Evolutionary conservation across 2,888 invertebrate genomes (phyloP), one percentile per base, ranked within the genome.

Genomic region (Parascotia fuliginaria): DNA sequence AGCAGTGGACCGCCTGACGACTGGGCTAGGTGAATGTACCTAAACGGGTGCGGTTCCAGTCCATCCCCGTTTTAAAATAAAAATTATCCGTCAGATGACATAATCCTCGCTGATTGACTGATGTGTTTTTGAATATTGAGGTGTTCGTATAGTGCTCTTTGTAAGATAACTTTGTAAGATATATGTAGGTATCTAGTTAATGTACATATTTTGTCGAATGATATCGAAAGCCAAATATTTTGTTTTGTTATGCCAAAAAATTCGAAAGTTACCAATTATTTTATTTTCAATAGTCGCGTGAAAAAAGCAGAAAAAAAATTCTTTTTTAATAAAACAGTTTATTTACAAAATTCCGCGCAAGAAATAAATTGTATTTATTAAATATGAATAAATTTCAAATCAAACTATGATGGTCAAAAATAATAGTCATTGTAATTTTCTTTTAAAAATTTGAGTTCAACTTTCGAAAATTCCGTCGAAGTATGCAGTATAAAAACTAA

Each of bases 11-110:
- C 93, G 46, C 89, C 93, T 12, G 94, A 94, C 50, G 94, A 94
- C 75, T 94, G 94, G 94, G 92, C 92, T 70, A 95, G 95, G 92
- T 95, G 94, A 94, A 94, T 85, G 83, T 89, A 79, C 48, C 79
- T 83, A 24, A 74, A 73, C 81, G 86, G 85, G 81, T 81, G 77
- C 71, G 80, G 81, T 49, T 76, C 81, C 43, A 79, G 74, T 73
- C 78, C 79, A 54, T 73, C 77, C 75, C 77, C 78, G 69, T 85
- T 79, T 72, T 85, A 69, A 83, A 73, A 62, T 68, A 56, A 69
- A 83, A 73, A 62, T 68, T 56, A 65, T 67, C 77, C 76, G 73
- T 62, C 74, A 78, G 75, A 70, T 44, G 53, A 48, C 38, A 55
- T 41, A 52, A 51, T 53, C 65, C 63, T 65, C 69, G 65, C 68